Base-by-base conservation (phyloP, 92 coral and sea anemone genomes). In the Galaxea fascicularis region DNA sequence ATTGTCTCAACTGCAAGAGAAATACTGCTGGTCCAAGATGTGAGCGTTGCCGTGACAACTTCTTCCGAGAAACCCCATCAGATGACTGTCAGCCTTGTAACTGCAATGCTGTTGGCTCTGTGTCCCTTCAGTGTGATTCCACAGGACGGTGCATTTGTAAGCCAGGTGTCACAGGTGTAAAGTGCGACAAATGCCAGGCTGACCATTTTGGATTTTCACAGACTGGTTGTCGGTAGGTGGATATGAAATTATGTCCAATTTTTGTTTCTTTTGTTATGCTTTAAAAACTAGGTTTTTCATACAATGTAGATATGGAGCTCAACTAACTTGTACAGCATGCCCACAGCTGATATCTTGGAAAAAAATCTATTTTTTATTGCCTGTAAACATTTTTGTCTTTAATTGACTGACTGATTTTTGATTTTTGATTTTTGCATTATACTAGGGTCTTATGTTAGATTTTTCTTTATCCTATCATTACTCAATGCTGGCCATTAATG, bases 1-100 rank as follows among this genome's bases (percentile, higher is more conserved):
- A 93, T 0, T 97, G 99, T 51, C 68, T 90, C 39, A 85, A 87
- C 74, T 97, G 99, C 60, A 93, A 89, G 62, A 84, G 94, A 79
- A 97, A 97, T 84, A 97, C 99, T 14, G 99, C 92, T 71, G 99
- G 99, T 18, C 97, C 95, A 0, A 86, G 86, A 82, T 97, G 99
- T 66, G 99, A 97, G 64, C 83, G 93, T 24, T 97, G 99, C 71
- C 92, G 88, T 24, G 95, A 91, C 45, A 93, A 95, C 62, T 97
- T 93, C 81, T 93, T 92, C 91, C 95, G 99, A 25, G 74, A 28
- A 20, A 87, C 86, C 1, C 73, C 82, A 20, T 71, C 79, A 25
- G 95, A 93, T 41, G 87, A 89, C 59, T 97, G 99, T 75, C 86
- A 90, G 71, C 83, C 95, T 9, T 97, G 99, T 77, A 91, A 91